Percentiles rank a stretch among this genome's conserved stretches.
Conservation (phyloP, 2,113 vertebrate species). For the Mixornis gularis region DNA sequence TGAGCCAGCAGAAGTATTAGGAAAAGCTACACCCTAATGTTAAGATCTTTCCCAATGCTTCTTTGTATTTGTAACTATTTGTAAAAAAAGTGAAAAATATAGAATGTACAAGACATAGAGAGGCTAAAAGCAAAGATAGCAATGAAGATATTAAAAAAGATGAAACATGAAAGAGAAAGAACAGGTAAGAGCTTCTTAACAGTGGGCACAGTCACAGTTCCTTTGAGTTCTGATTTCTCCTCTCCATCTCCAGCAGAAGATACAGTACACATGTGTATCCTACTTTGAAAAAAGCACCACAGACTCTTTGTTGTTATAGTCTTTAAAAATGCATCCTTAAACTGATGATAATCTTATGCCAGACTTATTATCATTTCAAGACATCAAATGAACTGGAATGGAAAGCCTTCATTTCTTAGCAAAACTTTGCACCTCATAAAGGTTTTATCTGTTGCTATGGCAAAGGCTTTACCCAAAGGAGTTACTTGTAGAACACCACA, state of each 20-base stretch:
- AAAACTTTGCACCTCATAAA: constrained; percentile 64
- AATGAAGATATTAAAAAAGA: not conserved
- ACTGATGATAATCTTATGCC: not conserved
- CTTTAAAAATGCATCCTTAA: constrained; percentile 25
- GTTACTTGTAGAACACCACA: not conserved
- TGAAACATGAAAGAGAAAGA: not conserved
- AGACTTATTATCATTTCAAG: constrained; percentile 57
- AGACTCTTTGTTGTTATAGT: not conserved
- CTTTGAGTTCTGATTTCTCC: not conserved
- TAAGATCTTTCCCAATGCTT: not conserved
- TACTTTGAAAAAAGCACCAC: not conserved
- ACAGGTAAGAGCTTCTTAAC: not conserved
- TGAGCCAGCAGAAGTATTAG: not conserved
- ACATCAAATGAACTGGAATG: constrained; percentile 36
- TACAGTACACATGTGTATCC: not conserved
- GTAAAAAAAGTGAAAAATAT: not conserved
- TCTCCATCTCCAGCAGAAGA: not conserved
- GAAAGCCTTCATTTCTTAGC: constrained; percentile 58
- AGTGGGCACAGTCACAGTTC: not conserved
- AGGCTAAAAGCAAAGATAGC: not conserved
- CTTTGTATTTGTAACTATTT: not conserved
- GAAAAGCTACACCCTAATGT: not conserved
- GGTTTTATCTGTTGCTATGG: constrained; percentile 52
- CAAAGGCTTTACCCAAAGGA: constrained; percentile 40
- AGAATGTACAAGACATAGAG: not conserved